A percentile compares a stretch with the other conserved stretches of the same genome.
Evolutionary conservation across 2,113 vertebrate genomes (phyloP).

Genomic region (Heloderma charlesbogerti): DNA sequence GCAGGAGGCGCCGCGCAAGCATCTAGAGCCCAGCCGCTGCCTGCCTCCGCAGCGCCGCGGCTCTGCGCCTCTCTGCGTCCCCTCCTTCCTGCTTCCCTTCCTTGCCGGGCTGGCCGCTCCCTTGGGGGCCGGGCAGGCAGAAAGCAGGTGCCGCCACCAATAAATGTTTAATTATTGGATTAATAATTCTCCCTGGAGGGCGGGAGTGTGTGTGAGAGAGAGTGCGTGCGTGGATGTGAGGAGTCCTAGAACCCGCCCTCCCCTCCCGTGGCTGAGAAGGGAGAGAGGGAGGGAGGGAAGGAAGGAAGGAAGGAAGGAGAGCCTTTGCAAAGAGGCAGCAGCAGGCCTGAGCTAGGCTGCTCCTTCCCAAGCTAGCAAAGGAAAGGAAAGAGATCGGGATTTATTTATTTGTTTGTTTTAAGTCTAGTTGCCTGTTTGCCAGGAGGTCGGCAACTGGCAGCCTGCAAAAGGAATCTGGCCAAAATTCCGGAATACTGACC

Average conservation of each 20-base stretch:
- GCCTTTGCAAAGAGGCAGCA: not conserved
- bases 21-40: slow-evolving; percentile 57
- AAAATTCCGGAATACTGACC: not conserved
- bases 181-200: slow-evolving; percentile 86
- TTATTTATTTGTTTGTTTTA: too few relatives aligned
- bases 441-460: not conserved
- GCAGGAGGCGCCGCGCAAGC: slow-evolving; percentile 39
- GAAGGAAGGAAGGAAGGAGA: not conserved
- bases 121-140: slow-evolving; percentile 68
- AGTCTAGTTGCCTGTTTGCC: not conserved
- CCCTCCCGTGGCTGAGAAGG: too few relatives aligned
- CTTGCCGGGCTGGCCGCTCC: slow-evolving; percentile 59
- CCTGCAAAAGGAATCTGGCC: not conserved
- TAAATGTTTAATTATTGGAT: slow-evolving; percentile 93
- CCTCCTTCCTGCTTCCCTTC: slow-evolving; percentile 63
- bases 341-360: not conserved
- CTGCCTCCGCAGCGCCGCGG: slow-evolving; percentile 49
- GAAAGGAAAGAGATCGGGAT: too few relatives aligned
- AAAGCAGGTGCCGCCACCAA: slow-evolving; percentile 90
- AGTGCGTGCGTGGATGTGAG: not conserved
- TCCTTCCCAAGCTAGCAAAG: not conserved
- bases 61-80: slow-evolving; percentile 39
- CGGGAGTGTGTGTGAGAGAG: not conserved
- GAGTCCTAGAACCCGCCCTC: not conserved
- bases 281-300: too few relatives aligned